Evolutionary conservation across 2,113 vertebrate genomes (phyloP).

Genomic region (Proterorhinus semilunaris): DNA sequence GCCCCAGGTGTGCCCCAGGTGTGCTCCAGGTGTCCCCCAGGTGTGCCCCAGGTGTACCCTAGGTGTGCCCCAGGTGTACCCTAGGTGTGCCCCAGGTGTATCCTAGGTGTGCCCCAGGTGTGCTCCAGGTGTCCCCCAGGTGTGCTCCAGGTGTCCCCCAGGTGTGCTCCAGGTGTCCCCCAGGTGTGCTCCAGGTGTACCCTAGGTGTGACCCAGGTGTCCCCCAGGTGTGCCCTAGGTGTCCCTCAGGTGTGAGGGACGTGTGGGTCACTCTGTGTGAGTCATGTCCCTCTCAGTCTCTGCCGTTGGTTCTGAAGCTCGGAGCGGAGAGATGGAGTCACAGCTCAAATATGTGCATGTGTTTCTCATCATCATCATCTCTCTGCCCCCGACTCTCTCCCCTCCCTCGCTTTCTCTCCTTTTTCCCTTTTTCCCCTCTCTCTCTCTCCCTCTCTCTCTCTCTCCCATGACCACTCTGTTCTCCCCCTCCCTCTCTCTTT

Average conservation of each 20-base stretch:
- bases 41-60: background rate
- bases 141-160: background rate
- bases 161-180: background rate
- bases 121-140: background rate
- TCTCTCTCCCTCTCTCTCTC: background rate
- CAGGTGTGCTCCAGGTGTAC: background rate
- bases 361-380: slow-evolving; percentile 1
- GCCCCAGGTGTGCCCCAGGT: background rate
- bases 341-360: background rate
- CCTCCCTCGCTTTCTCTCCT: background rate
- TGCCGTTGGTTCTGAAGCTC: background rate
- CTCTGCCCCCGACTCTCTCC: background rate
- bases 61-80: background rate
- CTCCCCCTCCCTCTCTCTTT: background rate
- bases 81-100: background rate
- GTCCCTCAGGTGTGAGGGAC: too few relatives aligned
- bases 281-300: background rate
- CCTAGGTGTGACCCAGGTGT: background rate
- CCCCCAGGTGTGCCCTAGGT: background rate
- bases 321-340: background rate
- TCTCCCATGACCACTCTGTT: too few relatives aligned
- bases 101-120: too few relatives aligned
- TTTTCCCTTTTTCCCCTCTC: background rate
- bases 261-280: too few relatives aligned
- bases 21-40: background rate